Base-by-base conservation (phyloP, 2,888 invertebrate genomes). In the Oscheius myriophilus region DNA sequence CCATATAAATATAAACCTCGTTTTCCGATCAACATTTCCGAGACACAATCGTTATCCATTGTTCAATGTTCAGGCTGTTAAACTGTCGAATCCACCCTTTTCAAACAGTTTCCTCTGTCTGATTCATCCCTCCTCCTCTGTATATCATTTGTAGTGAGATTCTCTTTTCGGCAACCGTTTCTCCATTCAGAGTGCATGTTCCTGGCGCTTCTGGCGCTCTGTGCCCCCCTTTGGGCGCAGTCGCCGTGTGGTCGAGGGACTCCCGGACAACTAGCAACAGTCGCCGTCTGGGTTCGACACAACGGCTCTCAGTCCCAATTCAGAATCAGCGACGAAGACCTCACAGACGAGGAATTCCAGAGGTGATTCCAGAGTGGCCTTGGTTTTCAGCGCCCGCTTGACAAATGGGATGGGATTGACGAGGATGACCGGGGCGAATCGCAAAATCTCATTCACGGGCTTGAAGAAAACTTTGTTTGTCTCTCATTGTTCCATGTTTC, bases 321-420 rank as follows among this genome's bases (percentile, higher is more conserved):
- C 64, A 70, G 78, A 42, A 75, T 78, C 18, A 75, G 75, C 2
- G 78, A 78, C 64, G 78, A 78, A 39, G 78, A 78, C 58, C 49
- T 78, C n/a, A 65, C 71, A 6, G 74, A 73, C 25, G 49, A 72
- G 43, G 76, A 74, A 41, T 78, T 74, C 55, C 68, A 70, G 54
- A 69, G 73, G 70, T 71, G 16, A 62, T 1, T 25, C 9, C 26
- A 23, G n/a, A 7, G 21, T 18, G 21, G 21, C 49, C 21, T 49
- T 49, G n/a, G n/a, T 49, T 49, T 21, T 18, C n/a, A 21, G 7
- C 21, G n/a, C 49, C 3, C n/a, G 6, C 3, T 11, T 18, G 49
- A 49, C n/a, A 49, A 18, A 21, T 49, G 21, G 49, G 49, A 49
- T 33, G 33, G 33, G 33, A 33, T 33, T 33, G 33, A 3, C 9